Evolutionary conservation across 2,888 invertebrate species (phyloP).

Genomic region (Ectobius pallidus): DNA sequence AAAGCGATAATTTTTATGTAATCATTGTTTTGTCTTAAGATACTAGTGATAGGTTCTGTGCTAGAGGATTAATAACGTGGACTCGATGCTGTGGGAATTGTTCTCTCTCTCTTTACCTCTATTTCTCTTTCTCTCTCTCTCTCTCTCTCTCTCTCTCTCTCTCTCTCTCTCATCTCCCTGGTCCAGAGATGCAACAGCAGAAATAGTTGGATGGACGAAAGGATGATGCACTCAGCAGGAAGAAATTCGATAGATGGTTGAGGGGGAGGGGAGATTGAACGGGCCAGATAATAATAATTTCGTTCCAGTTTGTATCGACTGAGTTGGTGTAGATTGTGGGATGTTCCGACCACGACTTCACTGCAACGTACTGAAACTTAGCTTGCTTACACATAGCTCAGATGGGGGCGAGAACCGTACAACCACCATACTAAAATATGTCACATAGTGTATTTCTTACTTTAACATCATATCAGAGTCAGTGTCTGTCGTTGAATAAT

Average conservation of each 20-base stretch:
- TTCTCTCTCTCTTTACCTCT: too few species aligned
- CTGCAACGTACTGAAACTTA: neutral
- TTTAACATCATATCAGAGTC: too few species aligned
- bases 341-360: constrained; percentile 18
- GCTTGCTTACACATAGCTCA: neutral
- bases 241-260: neutral
- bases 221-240: neutral
- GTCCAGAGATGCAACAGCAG: neutral
- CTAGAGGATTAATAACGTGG: too few species aligned
- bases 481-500: too few species aligned
- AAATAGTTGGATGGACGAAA: neutral
- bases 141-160: too few species aligned
- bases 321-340: constrained; percentile 22
- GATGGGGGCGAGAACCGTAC: neutral
- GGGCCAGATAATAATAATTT: constrained; percentile 29
- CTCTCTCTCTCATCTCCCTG: neutral
- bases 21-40: too few species aligned
- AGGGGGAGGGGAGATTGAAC: constrained; percentile 6
- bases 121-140: too few species aligned
- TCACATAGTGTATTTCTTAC: too few species aligned
- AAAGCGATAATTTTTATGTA: too few species aligned
- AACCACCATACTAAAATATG: too few species aligned
- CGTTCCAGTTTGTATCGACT: constrained; percentile 28
- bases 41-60: too few species aligned
- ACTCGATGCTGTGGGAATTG: too few species aligned